phyloP scores from a whole-genome alignment of 2,113 vertebrate genomes.

The Lepus timidus region DNA sequence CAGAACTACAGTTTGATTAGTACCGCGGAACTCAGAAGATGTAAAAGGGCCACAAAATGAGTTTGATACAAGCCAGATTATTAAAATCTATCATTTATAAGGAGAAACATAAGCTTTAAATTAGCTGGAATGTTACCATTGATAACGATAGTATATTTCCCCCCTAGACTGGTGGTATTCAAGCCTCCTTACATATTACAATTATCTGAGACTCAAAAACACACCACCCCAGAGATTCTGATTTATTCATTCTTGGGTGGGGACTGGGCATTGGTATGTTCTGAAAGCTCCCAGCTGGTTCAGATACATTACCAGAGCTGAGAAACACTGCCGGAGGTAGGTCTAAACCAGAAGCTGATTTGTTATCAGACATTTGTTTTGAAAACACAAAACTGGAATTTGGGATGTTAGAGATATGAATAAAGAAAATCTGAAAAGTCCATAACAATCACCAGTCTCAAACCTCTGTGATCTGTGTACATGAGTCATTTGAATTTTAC shows the following conservation, averaged over 20 bases:
- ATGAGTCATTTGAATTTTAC: not conserved
- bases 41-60: constrained; percentile 26
- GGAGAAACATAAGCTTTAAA: constrained; percentile 44
- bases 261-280: not conserved
- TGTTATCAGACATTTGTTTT: constrained; percentile 49
- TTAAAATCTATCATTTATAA: constrained; percentile 23
- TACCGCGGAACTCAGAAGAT: not conserved
- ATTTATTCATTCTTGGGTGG: constrained; percentile 39
- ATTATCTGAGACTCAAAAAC: constrained; percentile 4
- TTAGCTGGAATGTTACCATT: not conserved
- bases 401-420: not conserved
- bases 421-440: not conserved
- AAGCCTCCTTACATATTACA: not conserved
- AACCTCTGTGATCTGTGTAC: not conserved
- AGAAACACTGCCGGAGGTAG: constrained; percentile 41
- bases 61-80: not conserved
- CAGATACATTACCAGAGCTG: not conserved
- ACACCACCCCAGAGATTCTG: not conserved
- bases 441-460: not conserved
- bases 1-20: not conserved
- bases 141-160: not conserved
- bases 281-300: constrained; percentile 28
- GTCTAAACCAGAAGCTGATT: constrained; percentile 28
- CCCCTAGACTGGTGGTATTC: not conserved
- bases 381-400: constrained; percentile 34